Conservation (phyloP, 1,140 invertebrate genomes). For the Melipona quadrifasciata region DNA sequence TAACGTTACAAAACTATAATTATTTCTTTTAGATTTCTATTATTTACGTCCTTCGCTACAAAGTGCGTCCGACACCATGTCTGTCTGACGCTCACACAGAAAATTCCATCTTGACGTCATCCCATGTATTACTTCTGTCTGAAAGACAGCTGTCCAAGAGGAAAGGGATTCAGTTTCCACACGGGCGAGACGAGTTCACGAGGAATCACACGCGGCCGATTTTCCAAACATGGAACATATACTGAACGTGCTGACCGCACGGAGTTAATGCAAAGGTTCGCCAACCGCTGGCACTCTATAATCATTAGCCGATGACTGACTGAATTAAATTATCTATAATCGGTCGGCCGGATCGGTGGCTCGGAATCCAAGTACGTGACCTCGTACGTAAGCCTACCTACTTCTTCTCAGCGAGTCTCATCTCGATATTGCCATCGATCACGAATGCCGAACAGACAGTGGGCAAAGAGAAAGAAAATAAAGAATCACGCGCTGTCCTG, state of each 20-base stretch:
- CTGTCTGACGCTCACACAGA: no score
- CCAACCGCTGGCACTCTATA: conserved; percentile 59
- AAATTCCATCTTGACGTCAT: neutral
- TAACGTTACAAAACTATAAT: no score
- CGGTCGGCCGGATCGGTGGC: conserved; percentile 63
- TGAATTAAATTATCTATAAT: conserved; percentile 80
- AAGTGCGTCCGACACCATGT: no score
- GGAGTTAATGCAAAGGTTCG: conserved; percentile 24
- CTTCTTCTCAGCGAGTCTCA: conserved; percentile 60
- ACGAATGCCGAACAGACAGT: neutral
- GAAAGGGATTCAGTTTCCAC: conserved; percentile 17
- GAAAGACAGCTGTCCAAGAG: neutral
- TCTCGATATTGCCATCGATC: conserved; percentile 30
- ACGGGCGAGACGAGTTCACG: neutral
- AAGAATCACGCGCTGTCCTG: neutral
- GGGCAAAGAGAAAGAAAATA: accelerated
- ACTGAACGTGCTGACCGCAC: neutral
- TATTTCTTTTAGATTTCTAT: no score
- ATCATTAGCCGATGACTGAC: conserved; percentile 75
- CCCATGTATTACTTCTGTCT: neutral
- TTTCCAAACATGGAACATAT: conserved; percentile 35
- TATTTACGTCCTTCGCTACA: no score
- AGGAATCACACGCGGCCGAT: conserved; percentile 10
- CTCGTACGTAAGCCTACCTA: conserved; percentile 56
- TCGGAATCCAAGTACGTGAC: conserved; percentile 66